Evolutionary conservation across 2,888 invertebrate genomes (phyloP).

Genomic region (Himalopsyche anomala): DNA sequence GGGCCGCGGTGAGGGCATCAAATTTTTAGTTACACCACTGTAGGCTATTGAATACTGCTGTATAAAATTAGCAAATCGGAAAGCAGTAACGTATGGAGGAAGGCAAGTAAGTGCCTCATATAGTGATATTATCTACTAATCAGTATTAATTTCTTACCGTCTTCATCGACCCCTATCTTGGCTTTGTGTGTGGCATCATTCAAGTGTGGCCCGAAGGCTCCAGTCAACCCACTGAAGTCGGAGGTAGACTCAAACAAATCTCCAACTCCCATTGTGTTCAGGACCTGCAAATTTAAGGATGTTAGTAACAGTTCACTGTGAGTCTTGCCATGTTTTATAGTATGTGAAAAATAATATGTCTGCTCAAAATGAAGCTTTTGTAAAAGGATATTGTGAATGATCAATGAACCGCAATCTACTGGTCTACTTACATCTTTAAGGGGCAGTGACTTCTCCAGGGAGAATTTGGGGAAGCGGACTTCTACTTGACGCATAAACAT

Average conservation of each 20-base stretch:
- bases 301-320: too few relatives aligned
- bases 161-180: slow-evolving; percentile 89
- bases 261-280: slow-evolving; percentile 83
- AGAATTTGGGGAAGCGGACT: slow-evolving; percentile 89
- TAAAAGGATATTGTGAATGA: too few relatives aligned
- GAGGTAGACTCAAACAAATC: slow-evolving; percentile 81
- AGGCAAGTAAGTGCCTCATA: too few relatives aligned
- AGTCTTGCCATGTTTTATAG: too few relatives aligned
- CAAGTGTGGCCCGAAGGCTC: slow-evolving; percentile 74
- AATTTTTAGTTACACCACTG: too few relatives aligned
- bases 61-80: too few relatives aligned
- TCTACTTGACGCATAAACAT: slow-evolving; percentile 85
- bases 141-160: slow-evolving; percentile 73
- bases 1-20: too few relatives aligned
- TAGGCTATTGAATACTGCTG: too few relatives aligned
- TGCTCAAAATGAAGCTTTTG: too few relatives aligned
- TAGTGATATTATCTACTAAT: too few relatives aligned
- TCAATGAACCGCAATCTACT: not conserved
- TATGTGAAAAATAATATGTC: too few relatives aligned
- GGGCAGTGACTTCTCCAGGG: slow-evolving; percentile 83
- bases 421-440: slow-evolving; percentile 79
- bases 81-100: too few relatives aligned
- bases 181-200: slow-evolving; percentile 86
- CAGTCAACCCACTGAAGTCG: slow-evolving; percentile 82
- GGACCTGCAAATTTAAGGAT: slow-evolving; percentile 72